Evolutionary conservation across 2,113 vertebrate species (phyloP).

Genomic region (Psettodes erumei): DNA sequence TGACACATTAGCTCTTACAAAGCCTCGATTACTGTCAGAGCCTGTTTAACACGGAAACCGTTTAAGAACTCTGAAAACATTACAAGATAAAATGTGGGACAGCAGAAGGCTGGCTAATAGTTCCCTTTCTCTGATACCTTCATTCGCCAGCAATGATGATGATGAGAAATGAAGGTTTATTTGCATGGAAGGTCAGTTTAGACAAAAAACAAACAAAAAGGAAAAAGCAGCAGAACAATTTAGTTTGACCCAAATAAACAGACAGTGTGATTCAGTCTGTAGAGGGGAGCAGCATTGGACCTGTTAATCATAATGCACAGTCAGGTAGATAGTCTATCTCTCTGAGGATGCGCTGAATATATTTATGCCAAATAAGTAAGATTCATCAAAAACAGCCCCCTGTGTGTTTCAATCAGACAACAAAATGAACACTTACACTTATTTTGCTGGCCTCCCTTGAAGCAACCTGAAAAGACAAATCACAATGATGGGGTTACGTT

Average conservation of each 20-base stretch:
- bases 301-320: neutral
- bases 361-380: neutral
- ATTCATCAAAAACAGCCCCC: too few species aligned
- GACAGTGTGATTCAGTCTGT: neutral
- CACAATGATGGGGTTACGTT: too few species aligned
- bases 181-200: too few species aligned
- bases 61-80: neutral
- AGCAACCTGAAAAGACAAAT: conserved; percentile 80
- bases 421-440: conserved; percentile 88
- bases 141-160: neutral
- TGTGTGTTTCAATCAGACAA: neutral
- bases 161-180: too few species aligned
- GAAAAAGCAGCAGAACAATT: too few species aligned
- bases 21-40: conserved; percentile 21
- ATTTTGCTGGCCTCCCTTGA: conserved; percentile 93
- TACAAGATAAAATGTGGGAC: neutral
- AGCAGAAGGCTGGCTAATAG: too few species aligned
- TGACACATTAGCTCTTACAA: neutral
- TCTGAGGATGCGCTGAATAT: neutral
- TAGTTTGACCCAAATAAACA: neutral
- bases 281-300: neutral
- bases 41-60: neutral
- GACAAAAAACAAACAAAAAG: too few species aligned
- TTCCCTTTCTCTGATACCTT: too few species aligned
- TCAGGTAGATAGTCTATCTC: neutral